A percentile compares a stretch with the other conserved stretches of the same genome.
Conservation (phyloP, 2,888 invertebrate species). For the Emmelina monodactyla region DNA sequence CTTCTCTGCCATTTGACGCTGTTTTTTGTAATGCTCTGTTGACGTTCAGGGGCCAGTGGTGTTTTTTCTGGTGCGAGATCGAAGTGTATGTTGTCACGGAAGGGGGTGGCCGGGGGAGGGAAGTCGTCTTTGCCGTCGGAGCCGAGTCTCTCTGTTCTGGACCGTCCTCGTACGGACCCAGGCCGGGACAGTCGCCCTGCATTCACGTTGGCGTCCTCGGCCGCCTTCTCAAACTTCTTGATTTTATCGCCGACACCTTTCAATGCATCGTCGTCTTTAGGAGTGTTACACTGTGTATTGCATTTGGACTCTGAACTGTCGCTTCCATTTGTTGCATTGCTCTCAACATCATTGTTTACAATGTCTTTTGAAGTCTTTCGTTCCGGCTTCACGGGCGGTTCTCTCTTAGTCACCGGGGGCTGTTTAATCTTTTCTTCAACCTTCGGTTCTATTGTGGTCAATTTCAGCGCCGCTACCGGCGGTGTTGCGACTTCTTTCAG, state of each 20-base stretch:
- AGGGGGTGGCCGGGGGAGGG: slow-evolving; percentile 42
- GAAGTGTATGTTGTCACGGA: slow-evolving; percentile 38
- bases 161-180: slow-evolving; percentile 38
- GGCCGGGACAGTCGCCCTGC: slow-evolving; percentile 36
- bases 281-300: not conserved
- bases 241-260: slow-evolving; percentile 60
- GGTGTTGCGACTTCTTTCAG: slow-evolving; percentile 14
- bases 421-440: not conserved
- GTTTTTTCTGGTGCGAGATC: slow-evolving; percentile 24
- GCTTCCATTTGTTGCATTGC: slow-evolving; percentile 3
- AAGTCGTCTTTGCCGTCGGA: slow-evolving; percentile 33
- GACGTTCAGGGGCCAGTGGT: slow-evolving; percentile 23
- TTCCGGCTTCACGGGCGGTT: not conserved
- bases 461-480: slow-evolving; percentile 16
- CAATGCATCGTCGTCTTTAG: slow-evolving; percentile 14
- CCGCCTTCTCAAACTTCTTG: slow-evolving; percentile 54
- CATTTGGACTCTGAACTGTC: slow-evolving; percentile 14
- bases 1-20: slow-evolving; percentile 34
- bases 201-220: slow-evolving; percentile 39
- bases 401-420: not conserved
- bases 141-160: slow-evolving; percentile 28
- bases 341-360: slow-evolving; percentile 11
- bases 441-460: slow-evolving; percentile 15
- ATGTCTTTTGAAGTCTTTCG: slow-evolving; percentile 18
- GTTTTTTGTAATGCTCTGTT: slow-evolving; percentile 26